These are phyloP conservation scores for Cochlearius cochlearius DNA, from an alignment of 2,113 vertebrate genomes.

Conservation along the genomic window DNA sequence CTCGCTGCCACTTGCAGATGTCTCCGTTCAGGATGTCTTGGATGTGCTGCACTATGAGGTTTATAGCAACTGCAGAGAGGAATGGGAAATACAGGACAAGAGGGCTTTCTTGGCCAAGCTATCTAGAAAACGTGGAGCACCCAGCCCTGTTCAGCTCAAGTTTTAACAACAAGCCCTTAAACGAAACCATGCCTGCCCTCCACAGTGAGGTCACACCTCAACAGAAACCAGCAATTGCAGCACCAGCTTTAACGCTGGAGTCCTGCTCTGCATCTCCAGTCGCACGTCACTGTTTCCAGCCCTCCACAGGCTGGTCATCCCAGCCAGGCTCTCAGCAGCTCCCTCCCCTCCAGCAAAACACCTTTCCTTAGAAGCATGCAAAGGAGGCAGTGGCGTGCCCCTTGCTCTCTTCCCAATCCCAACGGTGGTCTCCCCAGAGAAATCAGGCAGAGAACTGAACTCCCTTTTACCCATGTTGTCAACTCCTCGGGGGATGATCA, in stretches of 20 bases:
- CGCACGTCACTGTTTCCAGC: accelerated
- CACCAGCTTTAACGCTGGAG: neutral
- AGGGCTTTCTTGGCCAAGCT: neutral
- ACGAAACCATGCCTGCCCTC: neutral
- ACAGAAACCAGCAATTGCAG: neutral
- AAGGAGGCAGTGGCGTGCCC: neutral
- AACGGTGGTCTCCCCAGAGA: neutral
- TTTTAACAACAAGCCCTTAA: neutral
- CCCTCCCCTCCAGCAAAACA: neutral
- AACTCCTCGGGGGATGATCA: slow-evolving; percentile 95
- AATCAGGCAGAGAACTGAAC: neutral
- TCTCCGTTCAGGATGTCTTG: slow-evolving; percentile 94
- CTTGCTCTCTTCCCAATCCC: neutral
- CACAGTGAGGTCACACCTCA: neutral
- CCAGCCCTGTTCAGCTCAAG: neutral
- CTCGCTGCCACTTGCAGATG: slow-evolving; percentile 92
- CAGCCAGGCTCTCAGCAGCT: neutral
- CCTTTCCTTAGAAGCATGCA: neutral
- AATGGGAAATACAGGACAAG: accelerated
- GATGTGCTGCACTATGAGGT: slow-evolving; percentile 98
- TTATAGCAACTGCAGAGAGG: slow-evolving; percentile 87
- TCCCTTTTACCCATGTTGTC: slow-evolving; percentile 94
- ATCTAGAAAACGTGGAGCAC: neutral
- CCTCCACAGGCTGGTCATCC: neutral
- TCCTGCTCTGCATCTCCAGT: neutral